These are phyloP conservation scores for Cheilosia scutellata DNA, from an alignment of 2,888 invertebrate genomes.

Conservation along the genomic window DNA sequence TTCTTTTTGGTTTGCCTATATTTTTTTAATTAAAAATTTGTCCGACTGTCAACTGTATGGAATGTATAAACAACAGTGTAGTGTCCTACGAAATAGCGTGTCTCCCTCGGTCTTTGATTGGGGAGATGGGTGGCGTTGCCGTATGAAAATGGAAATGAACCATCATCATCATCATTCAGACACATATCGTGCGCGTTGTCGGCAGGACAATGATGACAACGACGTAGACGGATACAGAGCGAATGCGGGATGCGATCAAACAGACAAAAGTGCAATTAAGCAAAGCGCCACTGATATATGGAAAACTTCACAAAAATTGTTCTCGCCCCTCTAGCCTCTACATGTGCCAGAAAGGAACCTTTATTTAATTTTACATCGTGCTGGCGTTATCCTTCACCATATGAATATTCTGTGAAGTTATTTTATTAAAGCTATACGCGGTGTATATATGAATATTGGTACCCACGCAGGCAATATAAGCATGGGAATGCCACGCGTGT, in stretches of 20 bases:
- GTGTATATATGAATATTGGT: slow-evolving; percentile 43
- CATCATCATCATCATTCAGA: slow-evolving; percentile 61
- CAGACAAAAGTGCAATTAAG: slow-evolving; percentile 75
- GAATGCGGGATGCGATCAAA: slow-evolving; percentile 57
- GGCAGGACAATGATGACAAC: slow-evolving; percentile 49
- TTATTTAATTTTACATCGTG: slow-evolving; percentile 72
- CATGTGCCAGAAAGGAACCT: slow-evolving; percentile 2
- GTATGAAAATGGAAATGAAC: slow-evolving; percentile 63
- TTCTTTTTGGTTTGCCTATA: slow-evolving; percentile 44
- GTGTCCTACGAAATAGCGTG: slow-evolving; percentile 35
- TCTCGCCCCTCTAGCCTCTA: background rate
- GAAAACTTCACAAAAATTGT: slow-evolving; percentile 37
- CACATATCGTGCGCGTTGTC: slow-evolving; percentile 47
- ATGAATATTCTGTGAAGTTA: slow-evolving; percentile 49
- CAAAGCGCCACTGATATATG: slow-evolving; percentile 63
- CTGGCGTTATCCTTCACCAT: slow-evolving; percentile 43
- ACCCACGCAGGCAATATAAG: slow-evolving; percentile 23
- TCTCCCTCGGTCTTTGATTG: slow-evolving; percentile 3
- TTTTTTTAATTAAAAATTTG: slow-evolving; percentile 77
- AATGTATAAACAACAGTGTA: slow-evolving; percentile 68
- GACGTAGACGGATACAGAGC: background rate
- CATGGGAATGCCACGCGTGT: slow-evolving; percentile 66
- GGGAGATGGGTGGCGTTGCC: background rate
- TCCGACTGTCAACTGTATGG: slow-evolving; percentile 76
- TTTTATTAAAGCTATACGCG: slow-evolving; percentile 59